These are phyloP conservation scores for Adrianichthys oophorus DNA, from an alignment of 2,797 vertebrate species.

Conservation along the genomic window DNA sequence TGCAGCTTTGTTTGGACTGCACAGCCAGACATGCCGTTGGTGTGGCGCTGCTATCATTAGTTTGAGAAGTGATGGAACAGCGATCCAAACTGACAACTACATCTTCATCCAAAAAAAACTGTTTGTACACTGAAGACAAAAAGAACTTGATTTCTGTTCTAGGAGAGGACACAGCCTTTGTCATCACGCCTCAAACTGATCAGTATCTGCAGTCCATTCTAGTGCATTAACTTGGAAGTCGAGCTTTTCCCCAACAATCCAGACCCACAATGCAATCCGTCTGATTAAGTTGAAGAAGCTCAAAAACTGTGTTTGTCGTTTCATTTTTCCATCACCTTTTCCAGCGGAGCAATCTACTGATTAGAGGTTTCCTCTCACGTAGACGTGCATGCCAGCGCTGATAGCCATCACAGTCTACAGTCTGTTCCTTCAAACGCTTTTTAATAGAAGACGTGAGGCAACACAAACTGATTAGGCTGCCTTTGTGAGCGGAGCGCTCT, in stretches of 20 bases:
- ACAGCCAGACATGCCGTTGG: slow-evolving; percentile 47
- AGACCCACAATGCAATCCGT: no score
- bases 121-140: no score
- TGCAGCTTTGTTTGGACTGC: slow-evolving; percentile 64
- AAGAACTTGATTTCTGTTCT: slow-evolving; percentile 10
- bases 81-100: not conserved
- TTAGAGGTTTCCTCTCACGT: slow-evolving; percentile 20
- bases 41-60: slow-evolving; percentile 40
- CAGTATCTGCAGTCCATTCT: not conserved
- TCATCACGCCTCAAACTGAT: slow-evolving; percentile 17
- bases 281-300: no score
- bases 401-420: slow-evolving; percentile 10
- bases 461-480: slow-evolving; percentile 43
- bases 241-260: no score
- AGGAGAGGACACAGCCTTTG: slow-evolving; percentile 5
- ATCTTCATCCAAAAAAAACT: no score
- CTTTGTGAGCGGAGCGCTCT: slow-evolving; percentile 46
- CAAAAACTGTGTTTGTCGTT: not conserved
- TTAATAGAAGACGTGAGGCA: slow-evolving; percentile 22
- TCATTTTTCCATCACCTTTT: slow-evolving; percentile 8
- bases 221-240: no score
- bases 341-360: slow-evolving; percentile 11
- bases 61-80: slow-evolving; percentile 34
- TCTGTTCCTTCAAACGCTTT: slow-evolving; percentile 28
- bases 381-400: slow-evolving; percentile 8